Conservation (phyloP, 1,140 invertebrate genomes). For the Papilio polyxenes region DNA sequence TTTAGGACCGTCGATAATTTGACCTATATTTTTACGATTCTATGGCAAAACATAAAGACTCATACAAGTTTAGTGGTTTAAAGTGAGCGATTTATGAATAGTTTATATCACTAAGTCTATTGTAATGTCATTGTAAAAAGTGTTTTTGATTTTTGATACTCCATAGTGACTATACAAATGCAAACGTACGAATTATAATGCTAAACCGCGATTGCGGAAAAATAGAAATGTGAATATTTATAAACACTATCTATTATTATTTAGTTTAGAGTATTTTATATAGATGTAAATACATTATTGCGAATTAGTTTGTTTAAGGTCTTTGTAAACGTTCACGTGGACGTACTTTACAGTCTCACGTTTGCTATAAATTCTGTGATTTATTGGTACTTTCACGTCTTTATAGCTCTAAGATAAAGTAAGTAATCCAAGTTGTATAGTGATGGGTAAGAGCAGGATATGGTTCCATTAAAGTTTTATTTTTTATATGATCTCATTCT, state of each 20-base stretch:
- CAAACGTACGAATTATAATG: background rate
- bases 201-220: background rate
- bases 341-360: background rate
- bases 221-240: background rate
- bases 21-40: background rate
- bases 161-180: background rate
- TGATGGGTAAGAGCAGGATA: background rate
- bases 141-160: too few species aligned
- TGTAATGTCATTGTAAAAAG: too few species aligned
- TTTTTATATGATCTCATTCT: background rate
- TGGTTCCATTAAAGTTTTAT: background rate
- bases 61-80: too few species aligned
- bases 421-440: conserved; percentile 6
- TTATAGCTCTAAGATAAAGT: conserved; percentile 21
- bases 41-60: background rate
- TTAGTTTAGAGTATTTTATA: background rate
- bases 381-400: conserved; percentile 12
- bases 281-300: background rate
- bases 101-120: too few species aligned
- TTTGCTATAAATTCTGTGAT: conserved; percentile 3
- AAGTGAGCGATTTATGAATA: background rate
- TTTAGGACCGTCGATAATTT: conserved; percentile 16
- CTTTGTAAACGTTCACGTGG: conserved; percentile 10
- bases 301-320: background rate
- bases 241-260: background rate